Conservation (phyloP, 2,888 invertebrate genomes). For the Priocnemis perturbator region DNA sequence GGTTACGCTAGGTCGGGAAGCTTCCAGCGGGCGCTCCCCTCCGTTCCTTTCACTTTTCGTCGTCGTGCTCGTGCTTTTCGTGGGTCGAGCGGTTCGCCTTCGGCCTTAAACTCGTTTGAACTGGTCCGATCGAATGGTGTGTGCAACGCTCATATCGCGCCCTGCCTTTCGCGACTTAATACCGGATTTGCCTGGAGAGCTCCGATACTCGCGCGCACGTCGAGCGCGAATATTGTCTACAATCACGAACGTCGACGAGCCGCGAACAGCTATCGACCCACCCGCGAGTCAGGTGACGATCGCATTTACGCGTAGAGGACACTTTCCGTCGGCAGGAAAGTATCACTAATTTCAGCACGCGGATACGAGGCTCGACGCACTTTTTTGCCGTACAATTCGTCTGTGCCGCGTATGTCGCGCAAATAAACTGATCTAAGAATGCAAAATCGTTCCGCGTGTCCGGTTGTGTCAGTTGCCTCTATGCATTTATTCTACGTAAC, state of each 20-base stretch:
- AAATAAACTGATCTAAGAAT: too few species aligned
- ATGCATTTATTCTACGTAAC: too few species aligned
- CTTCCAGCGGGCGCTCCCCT: conserved; percentile 38
- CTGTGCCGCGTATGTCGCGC: too few species aligned
- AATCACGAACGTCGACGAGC: not conserved
- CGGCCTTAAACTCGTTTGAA: conserved; percentile 54
- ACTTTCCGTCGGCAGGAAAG: not conserved
- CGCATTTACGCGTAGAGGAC: too few species aligned
- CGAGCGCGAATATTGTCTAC: not conserved
- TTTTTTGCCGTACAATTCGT: too few species aligned
- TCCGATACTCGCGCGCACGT: too few species aligned
- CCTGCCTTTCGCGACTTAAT: conserved; percentile 42
- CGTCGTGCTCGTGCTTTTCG: conserved; percentile 60
- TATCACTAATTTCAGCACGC: not conserved
- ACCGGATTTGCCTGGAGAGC: conserved; percentile 42
- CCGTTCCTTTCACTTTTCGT: conserved; percentile 47
- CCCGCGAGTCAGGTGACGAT: not conserved
- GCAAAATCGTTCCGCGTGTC: too few species aligned
- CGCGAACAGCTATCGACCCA: not conserved
- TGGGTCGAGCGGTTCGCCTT: conserved; percentile 62
- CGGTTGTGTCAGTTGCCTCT: too few species aligned
- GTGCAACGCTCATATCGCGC: conserved; percentile 29
- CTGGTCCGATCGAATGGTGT: conserved; percentile 45
- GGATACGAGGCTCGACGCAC: too few species aligned
- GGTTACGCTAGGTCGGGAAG: conserved; percentile 63